Percentiles rank a stretch among this genome's conserved stretches.
These are phyloP conservation scores for Caenorhabditis becei DNA, from an alignment of 2,888 invertebrate species.

Conservation along the genomic window DNA sequence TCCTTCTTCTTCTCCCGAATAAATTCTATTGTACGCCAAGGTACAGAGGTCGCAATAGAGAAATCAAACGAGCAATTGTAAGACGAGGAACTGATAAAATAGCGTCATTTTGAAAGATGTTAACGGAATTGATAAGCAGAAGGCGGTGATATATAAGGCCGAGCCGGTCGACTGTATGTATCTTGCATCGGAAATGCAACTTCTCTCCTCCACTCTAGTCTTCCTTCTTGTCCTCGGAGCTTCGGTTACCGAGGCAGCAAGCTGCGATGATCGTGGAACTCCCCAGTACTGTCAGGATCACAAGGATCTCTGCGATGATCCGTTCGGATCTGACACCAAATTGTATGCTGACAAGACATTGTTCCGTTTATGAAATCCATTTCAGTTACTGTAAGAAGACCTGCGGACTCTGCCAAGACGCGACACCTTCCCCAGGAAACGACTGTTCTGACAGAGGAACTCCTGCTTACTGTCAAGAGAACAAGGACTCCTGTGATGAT, in stretches of 20 bases:
- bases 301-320: conserved; percentile 24
- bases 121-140: conserved; percentile 23
- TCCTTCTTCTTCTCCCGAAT: conserved; percentile 1
- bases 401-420: conserved; percentile 19
- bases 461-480: too few relatives aligned
- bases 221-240: background rate
- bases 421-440: conserved; percentile 21
- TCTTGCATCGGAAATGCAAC: conserved; percentile 3
- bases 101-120: conserved; percentile 25
- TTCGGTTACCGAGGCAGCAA: background rate
- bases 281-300: conserved; percentile 26
- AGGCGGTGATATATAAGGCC: conserved; percentile 1
- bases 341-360: too few relatives aligned
- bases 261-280: conserved; percentile 23
- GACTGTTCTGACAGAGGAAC: too few relatives aligned
- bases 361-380: too few relatives aligned
- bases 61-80: conserved; percentile 31
- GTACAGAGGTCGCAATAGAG: conserved; percentile 4
- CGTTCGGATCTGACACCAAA: conserved; percentile 18
- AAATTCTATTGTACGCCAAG: background rate
- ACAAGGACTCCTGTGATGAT: conserved; percentile 23
- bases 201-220: conserved; percentile 10
- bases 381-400: conserved; percentile 44
- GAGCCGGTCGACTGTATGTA: conserved; percentile 5
- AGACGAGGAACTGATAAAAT: conserved; percentile 23